phyloP scores from a whole-genome alignment of 2,113 vertebrate genomes.

The Tachysurus fulvidraco region DNA sequence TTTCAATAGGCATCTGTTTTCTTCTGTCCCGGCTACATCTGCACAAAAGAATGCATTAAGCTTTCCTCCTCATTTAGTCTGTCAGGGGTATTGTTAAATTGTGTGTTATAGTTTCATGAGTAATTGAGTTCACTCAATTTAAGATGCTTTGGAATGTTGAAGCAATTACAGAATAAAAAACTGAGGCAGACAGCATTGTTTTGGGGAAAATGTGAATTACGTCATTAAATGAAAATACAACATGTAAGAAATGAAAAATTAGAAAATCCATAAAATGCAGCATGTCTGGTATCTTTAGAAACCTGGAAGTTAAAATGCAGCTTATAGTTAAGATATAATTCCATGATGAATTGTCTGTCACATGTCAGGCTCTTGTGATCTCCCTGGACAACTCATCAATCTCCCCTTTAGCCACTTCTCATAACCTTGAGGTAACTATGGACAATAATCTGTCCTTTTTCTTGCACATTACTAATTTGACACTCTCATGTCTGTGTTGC shows the following conservation, averaged over 20 bases:
- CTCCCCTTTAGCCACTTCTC: too few species aligned
- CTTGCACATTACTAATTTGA: too few species aligned
- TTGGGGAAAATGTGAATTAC: background rate
- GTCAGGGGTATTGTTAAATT: conserved; percentile 20
- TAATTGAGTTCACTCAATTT: conserved; percentile 22
- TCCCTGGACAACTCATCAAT: too few species aligned
- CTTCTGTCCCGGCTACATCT: conserved; percentile 1
- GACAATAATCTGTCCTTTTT: too few species aligned
- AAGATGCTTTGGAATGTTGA: conserved; percentile 2
- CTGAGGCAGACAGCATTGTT: conserved; percentile 6
- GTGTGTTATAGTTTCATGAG: conserved; percentile 27
- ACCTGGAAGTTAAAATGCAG: background rate
- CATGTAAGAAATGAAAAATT: background rate
- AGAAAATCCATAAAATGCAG: background rate
- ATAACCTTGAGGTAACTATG: too few species aligned
- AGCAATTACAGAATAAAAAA: background rate
- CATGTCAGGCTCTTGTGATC: too few species aligned
- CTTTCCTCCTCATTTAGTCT: conserved; percentile 2
- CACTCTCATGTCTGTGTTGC: too few species aligned
- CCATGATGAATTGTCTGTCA: too few species aligned
- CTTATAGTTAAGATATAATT: too few species aligned
- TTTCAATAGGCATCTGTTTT: conserved; percentile 12
- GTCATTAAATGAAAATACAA: background rate
- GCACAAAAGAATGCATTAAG: conserved; percentile 9
- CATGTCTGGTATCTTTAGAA: background rate